Evolutionary conservation across 2,888 invertebrate genomes (phyloP), one percentile per base, ranked within the genome.

Genomic region (Eristalis arbustorum): DNA sequence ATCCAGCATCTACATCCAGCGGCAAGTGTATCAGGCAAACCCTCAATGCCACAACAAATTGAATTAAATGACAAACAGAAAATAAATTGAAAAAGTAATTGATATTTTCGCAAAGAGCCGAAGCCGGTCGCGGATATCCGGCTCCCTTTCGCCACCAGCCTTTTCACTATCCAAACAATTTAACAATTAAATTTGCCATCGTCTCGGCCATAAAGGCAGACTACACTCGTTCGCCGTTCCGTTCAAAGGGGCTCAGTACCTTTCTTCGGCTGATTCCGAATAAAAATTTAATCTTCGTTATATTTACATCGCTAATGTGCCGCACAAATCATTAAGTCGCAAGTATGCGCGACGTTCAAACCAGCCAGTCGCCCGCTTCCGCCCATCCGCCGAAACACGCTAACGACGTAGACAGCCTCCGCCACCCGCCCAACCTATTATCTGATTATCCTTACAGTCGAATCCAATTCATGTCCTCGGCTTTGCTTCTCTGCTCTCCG

Each of bases 301-400:
- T 81, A 81, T 81, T 76, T 81, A 84, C 84, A 84, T 84, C 73
- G 73, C 61, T 81, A 84, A 84, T 81, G 81, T 84, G 76, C 69
- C 72, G 76, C 42, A 68, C 76, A 80, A 81, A 84, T 84, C 81
- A 81, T 84, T 84, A 69, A 84, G 76, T 76, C 76, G 49, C 73
- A 76, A 73, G 81, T 67, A 76, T 72, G 57, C 68, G 72, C 37
- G 62, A 73, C 76, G 23, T 31, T 76, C n/a, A 28, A 8, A 13
- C 10, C 22, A 42, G 23, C 28, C 14, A 22, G 4, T 18, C 25
- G 10, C 18, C 6, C 22, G 6, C 31, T 2, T 37, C 23, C 64
- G 8, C 10, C n/a, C 63, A 2, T 22, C 56, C 37, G 18, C 18
- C 1, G 3, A 31, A n/a, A 28, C 62, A 67, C 25, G 28, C 73